A percentile compares a stretch with the other conserved stretches of the same genome.
phyloP scores from a whole-genome alignment of 2,113 vertebrate genomes.

The Cynopterus brachyotis region DNA sequence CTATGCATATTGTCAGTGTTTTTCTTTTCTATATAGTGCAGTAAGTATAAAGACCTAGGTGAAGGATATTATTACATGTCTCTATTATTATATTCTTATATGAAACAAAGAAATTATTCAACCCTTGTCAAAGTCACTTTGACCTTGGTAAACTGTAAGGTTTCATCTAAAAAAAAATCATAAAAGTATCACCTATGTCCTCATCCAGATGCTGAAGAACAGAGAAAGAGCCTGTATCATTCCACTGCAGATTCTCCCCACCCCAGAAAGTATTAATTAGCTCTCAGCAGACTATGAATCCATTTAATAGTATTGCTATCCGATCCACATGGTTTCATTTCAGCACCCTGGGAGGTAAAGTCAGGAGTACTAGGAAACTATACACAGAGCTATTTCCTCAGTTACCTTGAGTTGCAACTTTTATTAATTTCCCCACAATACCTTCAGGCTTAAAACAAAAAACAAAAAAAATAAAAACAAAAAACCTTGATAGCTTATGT shows the following conservation, averaged over 20 bases:
- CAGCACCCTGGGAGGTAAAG: background rate
- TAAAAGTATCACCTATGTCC: background rate
- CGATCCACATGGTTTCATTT: background rate
- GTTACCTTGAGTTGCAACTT: background rate
- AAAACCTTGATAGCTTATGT: background rate
- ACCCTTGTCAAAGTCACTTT: background rate
- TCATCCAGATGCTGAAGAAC: background rate
- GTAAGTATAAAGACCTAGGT: background rate
- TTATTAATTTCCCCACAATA: background rate
- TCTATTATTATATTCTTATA: background rate
- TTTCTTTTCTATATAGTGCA: background rate
- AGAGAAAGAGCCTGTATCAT: background rate
- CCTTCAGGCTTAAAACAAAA: background rate
- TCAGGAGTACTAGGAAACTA: background rate
- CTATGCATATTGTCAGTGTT: background rate
- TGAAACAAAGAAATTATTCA: background rate
- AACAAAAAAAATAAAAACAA: too few species aligned
- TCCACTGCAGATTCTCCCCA: background rate
- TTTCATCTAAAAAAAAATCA: background rate
- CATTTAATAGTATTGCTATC: background rate
- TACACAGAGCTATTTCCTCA: background rate
- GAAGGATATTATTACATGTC: background rate
- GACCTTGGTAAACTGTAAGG: too few species aligned
- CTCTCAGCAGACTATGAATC: background rate
- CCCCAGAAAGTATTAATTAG: background rate